Evolutionary conservation across 2,113 vertebrate genomes (phyloP).

Genomic region (Colossoma macropomum): DNA sequence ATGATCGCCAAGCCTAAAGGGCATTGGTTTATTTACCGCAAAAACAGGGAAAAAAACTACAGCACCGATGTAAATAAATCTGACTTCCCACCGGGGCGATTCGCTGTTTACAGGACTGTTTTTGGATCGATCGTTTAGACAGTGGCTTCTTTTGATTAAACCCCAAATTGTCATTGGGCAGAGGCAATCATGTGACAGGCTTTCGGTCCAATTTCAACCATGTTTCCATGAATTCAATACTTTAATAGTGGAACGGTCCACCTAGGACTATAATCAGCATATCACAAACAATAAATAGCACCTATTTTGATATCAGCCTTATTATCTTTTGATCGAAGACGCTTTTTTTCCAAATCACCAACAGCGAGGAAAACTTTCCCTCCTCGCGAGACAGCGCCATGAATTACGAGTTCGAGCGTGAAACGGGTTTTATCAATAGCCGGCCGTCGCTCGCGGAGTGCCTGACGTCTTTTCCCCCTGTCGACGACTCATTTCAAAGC

Average conservation of each 20-base stretch:
- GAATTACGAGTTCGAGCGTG: constrained; percentile 98
- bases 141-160: constrained; percentile 99
- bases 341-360: constrained; percentile 81
- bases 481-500: constrained; percentile 98
- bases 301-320: constrained; percentile 61
- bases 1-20: neutral
- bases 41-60: neutral
- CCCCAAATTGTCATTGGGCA: constrained; percentile 98
- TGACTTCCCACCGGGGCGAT: constrained; percentile 87
- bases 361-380: neutral
- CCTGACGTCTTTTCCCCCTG: constrained; percentile 96
- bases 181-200: constrained; percentile 97
- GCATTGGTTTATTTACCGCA: neutral
- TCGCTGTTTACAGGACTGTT: constrained; percentile 92
- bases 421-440: constrained; percentile 99
- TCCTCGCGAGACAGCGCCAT: constrained; percentile 76
- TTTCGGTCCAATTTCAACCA: constrained; percentile 95
- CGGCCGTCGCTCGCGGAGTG: constrained; percentile 98
- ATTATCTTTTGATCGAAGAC: constrained; percentile 82
- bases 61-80: constrained; percentile 83
- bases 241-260: constrained; percentile 95
- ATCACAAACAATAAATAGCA: constrained; percentile 70
- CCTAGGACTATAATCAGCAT: constrained; percentile 89
- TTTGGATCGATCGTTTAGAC: constrained; percentile 96
- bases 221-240: constrained; percentile 96